Percentiles rank a stretch among this genome's conserved stretches.
phyloP scores from a whole-genome alignment of 2,888 invertebrate species.

The Nomada fabriciana region DNA sequence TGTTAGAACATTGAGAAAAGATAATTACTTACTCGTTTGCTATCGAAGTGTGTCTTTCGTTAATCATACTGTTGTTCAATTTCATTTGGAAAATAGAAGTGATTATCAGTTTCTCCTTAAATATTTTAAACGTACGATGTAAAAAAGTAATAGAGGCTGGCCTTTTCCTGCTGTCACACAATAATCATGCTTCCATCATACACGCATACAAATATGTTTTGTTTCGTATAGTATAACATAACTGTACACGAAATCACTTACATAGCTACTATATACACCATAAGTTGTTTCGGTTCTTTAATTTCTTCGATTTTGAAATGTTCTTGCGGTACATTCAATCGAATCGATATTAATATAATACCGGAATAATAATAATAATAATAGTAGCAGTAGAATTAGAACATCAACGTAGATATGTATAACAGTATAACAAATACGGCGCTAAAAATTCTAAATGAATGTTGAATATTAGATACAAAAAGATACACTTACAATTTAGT shows the following conservation, averaged over 20 bases:
- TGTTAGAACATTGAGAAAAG: neutral
- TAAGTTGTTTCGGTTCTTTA: constrained; percentile 43
- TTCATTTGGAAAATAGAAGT: constrained; percentile 48
- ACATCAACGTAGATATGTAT: constrained; percentile 29
- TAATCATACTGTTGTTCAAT: constrained; percentile 22
- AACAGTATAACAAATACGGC: constrained; percentile 34
- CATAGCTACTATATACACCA: constrained; percentile 64
- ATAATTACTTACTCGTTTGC: constrained; percentile 6
- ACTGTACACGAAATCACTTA: constrained; percentile 64
- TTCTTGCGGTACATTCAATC: constrained; percentile 48
- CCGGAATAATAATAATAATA: constrained; percentile 41
- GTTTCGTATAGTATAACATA: constrained; percentile 53
- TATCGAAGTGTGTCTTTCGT: constrained; percentile 6
- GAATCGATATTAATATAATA: constrained; percentile 60
- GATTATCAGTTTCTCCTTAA: constrained; percentile 49
- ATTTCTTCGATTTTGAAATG: constrained; percentile 39
- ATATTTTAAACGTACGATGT: constrained; percentile 25
- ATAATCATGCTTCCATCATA: constrained; percentile 36
- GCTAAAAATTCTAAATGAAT: neutral
- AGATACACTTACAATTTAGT: constrained; percentile 36
- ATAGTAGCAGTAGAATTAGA: constrained; percentile 30
- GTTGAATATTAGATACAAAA: constrained; percentile 32
- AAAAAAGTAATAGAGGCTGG: constrained; percentile 53
- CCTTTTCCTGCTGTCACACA: constrained; percentile 40
- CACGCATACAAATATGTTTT: constrained; percentile 58